These are phyloP conservation scores for Holacanthella duospinosa DNA, from an alignment of 2,888 invertebrate species.

Conservation along the genomic window DNA sequence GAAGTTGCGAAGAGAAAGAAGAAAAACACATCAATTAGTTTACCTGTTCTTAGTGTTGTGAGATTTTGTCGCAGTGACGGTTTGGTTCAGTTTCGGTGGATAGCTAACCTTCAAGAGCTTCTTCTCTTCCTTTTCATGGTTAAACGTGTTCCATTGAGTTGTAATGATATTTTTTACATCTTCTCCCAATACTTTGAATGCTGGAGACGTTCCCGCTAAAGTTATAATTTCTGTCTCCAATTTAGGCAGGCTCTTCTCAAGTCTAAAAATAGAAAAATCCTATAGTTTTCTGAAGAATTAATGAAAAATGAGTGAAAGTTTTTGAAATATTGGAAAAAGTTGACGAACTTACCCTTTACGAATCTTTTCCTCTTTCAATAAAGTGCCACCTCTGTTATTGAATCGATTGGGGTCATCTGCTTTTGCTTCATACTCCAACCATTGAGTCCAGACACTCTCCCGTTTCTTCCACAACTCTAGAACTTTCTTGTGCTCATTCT, in stretches of 20 bases:
- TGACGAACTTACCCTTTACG: slow-evolving; percentile 41
- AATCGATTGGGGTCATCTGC: slow-evolving; percentile 65
- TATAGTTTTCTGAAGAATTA: too few relatives aligned
- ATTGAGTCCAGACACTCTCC: slow-evolving; percentile 60
- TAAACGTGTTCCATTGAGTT: background rate
- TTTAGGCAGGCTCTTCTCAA: background rate
- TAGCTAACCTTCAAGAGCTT: background rate
- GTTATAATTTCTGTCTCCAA: background rate
- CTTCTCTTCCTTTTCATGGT: background rate
- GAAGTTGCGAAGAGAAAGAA: background rate
- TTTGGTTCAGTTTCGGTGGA: too few relatives aligned
- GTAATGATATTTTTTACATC: background rate
- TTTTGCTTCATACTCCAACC: slow-evolving; percentile 62
- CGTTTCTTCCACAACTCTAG: slow-evolving; percentile 44
- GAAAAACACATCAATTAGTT: background rate
- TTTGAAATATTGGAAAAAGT: background rate
- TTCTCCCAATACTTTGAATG: background rate
- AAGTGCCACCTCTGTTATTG: slow-evolving; percentile 75
- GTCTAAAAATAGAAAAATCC: background rate
- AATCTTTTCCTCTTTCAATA: slow-evolving; percentile 75
- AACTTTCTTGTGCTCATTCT: background rate
- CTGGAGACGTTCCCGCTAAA: background rate
- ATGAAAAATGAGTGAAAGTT: background rate
- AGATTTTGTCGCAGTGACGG: background rate
- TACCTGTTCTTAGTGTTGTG: background rate